phyloP scores from a whole-genome alignment of 2,888 invertebrate species.

The Rhamnusium bicolor region DNA sequence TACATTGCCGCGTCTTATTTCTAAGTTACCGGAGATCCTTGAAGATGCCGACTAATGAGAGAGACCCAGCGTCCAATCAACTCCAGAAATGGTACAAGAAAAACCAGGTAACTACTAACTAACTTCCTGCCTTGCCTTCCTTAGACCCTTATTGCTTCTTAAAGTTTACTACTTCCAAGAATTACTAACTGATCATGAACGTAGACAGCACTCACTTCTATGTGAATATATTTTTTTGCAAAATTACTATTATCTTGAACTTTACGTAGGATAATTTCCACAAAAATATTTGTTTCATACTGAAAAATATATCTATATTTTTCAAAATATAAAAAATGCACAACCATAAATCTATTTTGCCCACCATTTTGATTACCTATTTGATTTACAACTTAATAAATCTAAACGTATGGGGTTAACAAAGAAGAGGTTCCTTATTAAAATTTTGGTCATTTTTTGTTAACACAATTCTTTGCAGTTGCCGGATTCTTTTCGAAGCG shows the following conservation, averaged over 20 bases:
- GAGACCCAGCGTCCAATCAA: constrained; percentile 47
- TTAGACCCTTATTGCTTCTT: constrained; percentile 12
- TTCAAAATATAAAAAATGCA: no score
- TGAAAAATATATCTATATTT: no score
- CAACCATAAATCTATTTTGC: no score
- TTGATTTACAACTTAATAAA: no score
- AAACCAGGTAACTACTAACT: constrained; percentile 48
- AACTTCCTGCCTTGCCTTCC: constrained; percentile 17
- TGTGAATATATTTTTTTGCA: neutral
- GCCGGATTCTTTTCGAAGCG: no score
- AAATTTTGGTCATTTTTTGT: no score
- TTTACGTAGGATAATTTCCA: neutral
- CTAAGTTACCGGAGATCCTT: neutral
- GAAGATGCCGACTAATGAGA: constrained; percentile 33
- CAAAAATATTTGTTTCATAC: no score
- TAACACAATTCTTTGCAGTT: no score
- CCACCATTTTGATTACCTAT: no score
- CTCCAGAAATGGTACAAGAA: constrained; percentile 47
- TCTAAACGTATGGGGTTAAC: no score
- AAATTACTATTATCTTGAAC: neutral
- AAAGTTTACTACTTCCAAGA: constrained; percentile 13
- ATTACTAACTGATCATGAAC: neutral
- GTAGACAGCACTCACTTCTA: neutral
- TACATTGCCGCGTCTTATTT: constrained; percentile 1
- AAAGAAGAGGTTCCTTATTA: no score